Percentiles rank a stretch among this genome's conserved stretches.
Evolutionary conservation across 2,888 invertebrate species (phyloP).

Genomic region (Harpalus rubripes): DNA sequence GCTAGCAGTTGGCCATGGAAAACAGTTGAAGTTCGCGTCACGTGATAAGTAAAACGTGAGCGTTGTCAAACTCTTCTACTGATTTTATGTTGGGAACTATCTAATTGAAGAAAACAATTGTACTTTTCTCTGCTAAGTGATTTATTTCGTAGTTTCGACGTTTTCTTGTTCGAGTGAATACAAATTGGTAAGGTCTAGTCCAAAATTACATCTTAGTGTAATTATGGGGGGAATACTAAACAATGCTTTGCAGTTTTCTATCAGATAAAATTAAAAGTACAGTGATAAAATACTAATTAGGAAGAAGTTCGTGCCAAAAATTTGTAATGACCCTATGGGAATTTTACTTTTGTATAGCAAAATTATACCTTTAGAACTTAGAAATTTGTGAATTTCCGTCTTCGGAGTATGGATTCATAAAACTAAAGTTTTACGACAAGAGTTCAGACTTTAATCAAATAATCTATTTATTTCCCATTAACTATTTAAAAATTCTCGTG

Average conservation of each 20-base stretch:
- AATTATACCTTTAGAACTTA: neutral
- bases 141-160: conserved; percentile 17
- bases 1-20: conserved; percentile 22
- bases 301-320: conserved; percentile 11
- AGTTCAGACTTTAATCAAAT: neutral
- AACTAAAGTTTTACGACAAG: neutral
- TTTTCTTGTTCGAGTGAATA: conserved; percentile 27
- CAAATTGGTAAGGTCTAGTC: conserved; percentile 1
- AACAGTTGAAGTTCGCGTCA: conserved; percentile 28
- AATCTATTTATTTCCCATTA: no score
- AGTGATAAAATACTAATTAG: conserved; percentile 17
- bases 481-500: neutral
- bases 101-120: conserved; percentile 41
- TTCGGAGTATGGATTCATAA: neutral
- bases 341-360: conserved; percentile 4
- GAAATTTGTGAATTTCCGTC: neutral
- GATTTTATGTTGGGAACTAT: conserved; percentile 16
- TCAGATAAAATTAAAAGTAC: conserved; percentile 20
- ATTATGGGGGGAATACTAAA: conserved; percentile 21
- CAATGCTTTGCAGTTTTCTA: conserved; percentile 34
- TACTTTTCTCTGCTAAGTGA: conserved; percentile 9
- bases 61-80: conserved; percentile 16
- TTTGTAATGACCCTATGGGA: conserved; percentile 15
- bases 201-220: neutral
- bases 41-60: conserved; percentile 35